Evolutionary conservation across 92 coral and sea anemone species (phyloP).

Genomic region (Palythoa grandiflora): DNA sequence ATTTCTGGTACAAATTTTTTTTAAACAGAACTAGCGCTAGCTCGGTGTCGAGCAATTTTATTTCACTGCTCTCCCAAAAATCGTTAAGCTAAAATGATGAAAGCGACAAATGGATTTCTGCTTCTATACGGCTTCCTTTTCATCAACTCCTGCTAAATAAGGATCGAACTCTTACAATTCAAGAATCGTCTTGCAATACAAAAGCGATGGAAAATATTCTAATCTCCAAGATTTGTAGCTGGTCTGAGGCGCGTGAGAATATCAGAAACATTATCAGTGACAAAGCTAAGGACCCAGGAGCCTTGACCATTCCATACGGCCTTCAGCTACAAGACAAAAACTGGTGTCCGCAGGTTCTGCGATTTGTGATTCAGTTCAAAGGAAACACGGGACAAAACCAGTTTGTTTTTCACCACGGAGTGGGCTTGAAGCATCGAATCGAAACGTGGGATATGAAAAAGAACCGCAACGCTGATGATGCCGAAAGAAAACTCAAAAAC

Average conservation of each 20-base stretch:
- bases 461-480: constrained; percentile 57
- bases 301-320: constrained; percentile 74
- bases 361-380: constrained; percentile 64
- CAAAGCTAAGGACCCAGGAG: constrained; percentile 50
- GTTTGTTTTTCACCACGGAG: constrained; percentile 94
- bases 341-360: constrained; percentile 78
- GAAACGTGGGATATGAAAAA: constrained; percentile 86
- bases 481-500: constrained; percentile 52
- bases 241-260: constrained; percentile 68
- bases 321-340: constrained; percentile 74
- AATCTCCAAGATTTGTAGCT: constrained; percentile 71
- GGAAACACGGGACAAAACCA: constrained; percentile 65
- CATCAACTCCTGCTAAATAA: no score
- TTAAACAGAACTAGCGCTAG: not conserved
- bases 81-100: not conserved
- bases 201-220: constrained; percentile 28
- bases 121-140: no score
- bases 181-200: not conserved
- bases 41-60: not conserved
- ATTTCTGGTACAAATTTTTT: not conserved
- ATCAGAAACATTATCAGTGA: constrained; percentile 54
- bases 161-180: no score
- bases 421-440: constrained; percentile 83
- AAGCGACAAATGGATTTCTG: no score
- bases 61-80: not conserved